Evolutionary conservation across 1,140 invertebrate genomes (phyloP).

Genomic region (Pachyrhynchus sulphureomaculatus): DNA sequence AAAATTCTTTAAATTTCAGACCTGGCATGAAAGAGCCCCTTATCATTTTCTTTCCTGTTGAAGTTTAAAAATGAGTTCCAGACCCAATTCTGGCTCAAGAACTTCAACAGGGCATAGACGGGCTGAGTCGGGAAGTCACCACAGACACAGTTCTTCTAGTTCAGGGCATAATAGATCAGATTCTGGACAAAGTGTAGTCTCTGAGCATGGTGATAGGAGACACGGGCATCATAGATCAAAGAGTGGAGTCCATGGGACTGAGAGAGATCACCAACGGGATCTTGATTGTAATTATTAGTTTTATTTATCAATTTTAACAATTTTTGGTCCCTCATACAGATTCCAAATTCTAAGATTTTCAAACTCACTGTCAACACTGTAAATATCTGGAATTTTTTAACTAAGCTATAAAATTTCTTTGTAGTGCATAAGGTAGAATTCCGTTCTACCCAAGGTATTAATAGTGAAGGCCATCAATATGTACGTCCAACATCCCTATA

Average conservation of each 20-base stretch:
- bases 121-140: slow-evolving; percentile 42
- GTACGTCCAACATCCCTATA: slow-evolving; percentile 46
- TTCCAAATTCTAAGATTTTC: too few species aligned
- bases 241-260: slow-evolving; percentile 43
- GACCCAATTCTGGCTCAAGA: slow-evolving; percentile 40
- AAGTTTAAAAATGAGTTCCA: slow-evolving; percentile 37
- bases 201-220: slow-evolving; percentile 38
- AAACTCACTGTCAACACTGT: too few species aligned
- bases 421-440: slow-evolving; percentile 37
- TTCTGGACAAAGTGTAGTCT: slow-evolving; percentile 47
- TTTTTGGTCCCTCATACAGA: too few species aligned
- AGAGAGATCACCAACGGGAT: slow-evolving; percentile 39
- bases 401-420: too few species aligned
- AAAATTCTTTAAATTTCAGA: background rate
- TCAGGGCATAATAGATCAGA: slow-evolving; percentile 44
- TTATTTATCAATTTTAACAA: too few species aligned
- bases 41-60: slow-evolving; percentile 8
- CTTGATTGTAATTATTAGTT: slow-evolving; percentile 27
- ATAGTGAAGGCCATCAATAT: slow-evolving; percentile 30
- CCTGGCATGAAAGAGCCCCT: background rate
- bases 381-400: too few species aligned
- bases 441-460: slow-evolving; percentile 36
- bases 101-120: slow-evolving; percentile 41
- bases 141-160: slow-evolving; percentile 44
- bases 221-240: slow-evolving; percentile 48